phyloP scores from a whole-genome alignment of 2,113 vertebrate genomes.

The Euleptes europaea region DNA sequence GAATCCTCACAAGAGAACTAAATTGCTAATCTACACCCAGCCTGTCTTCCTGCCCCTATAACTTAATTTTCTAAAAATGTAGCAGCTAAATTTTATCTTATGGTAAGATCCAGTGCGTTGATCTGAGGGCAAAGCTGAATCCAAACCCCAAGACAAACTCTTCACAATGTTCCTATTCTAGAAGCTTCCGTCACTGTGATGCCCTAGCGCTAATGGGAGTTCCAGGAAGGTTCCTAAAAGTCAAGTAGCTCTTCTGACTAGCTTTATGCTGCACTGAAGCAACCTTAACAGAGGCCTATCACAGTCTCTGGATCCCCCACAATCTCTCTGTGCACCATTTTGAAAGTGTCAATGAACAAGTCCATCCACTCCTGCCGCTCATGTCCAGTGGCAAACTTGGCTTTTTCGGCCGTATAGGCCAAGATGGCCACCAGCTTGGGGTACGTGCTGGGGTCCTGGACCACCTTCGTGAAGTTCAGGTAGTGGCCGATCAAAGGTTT shows the following conservation, averaged over 20 bases:
- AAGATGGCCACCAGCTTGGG: constrained; percentile 91
- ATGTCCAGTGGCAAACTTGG: constrained; percentile 89
- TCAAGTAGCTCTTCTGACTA: not conserved
- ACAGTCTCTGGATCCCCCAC: constrained; percentile 87
- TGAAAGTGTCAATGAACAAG: constrained; percentile 96
- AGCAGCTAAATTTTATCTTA: not conserved
- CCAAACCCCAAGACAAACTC: not conserved
- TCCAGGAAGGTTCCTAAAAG: accelerated
- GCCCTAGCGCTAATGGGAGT: constrained; percentile 13
- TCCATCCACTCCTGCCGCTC: constrained; percentile 94
- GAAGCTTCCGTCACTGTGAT: not conserved
- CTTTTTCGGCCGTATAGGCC: constrained; percentile 96
- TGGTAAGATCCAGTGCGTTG: not conserved
- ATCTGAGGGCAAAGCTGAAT: not conserved
- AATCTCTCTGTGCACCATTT: constrained; percentile 92
- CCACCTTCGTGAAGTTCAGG: constrained; percentile 86
- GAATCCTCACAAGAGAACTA: not conserved
- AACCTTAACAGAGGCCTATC: constrained; percentile 83
- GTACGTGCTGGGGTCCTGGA: constrained; percentile 80
- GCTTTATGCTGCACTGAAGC: not conserved
- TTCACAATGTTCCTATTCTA: constrained; percentile 30
- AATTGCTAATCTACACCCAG: not conserved
- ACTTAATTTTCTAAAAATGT: not conserved
- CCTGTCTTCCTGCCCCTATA: not conserved
- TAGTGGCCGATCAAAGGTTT: constrained; percentile 85